These are phyloP conservation scores for Spongia lamella DNA, from an alignment of 37 sponge, comb jelly and placozoan genomes.

Conservation along the genomic window DNA sequence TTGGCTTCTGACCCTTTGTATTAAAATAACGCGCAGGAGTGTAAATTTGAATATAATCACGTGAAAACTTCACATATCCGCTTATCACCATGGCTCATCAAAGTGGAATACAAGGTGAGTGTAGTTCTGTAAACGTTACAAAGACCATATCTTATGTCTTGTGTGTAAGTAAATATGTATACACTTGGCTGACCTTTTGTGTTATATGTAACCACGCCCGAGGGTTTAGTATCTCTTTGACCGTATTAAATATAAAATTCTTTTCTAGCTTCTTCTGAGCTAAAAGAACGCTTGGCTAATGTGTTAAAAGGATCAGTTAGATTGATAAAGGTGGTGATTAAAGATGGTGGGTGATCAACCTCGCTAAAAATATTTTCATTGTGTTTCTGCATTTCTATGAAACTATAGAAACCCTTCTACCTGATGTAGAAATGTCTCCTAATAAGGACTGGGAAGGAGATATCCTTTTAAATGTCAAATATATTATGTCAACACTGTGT, in stretches of 20 bases:
- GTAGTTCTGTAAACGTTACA: not conserved
- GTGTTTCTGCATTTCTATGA: not conserved
- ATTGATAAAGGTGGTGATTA: constrained; percentile 62
- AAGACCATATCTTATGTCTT: not conserved
- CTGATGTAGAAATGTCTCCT: constrained; percentile 9
- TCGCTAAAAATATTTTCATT: not conserved
- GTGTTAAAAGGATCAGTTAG: constrained; percentile 53
- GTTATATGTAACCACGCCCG: too few species aligned
- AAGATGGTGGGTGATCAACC: constrained; percentile 45
- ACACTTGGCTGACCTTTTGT: too few species aligned
- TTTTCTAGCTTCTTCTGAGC: constrained; percentile 59
- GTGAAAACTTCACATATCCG: too few species aligned
- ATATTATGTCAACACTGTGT: not conserved
- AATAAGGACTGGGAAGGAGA: constrained; percentile 69
- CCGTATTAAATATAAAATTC: too few species aligned
- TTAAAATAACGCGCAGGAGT: too few species aligned
- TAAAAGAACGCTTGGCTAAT: constrained; percentile 47
- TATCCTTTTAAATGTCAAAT: constrained; percentile 58
- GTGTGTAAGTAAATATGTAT: too few species aligned
- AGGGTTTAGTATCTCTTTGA: too few species aligned
- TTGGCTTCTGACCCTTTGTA: too few species aligned
- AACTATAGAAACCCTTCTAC: constrained; percentile 47
- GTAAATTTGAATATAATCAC: too few species aligned
- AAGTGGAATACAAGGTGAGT: constrained; percentile 71
- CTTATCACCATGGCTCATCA: constrained; percentile 56